phyloP scores from a whole-genome alignment of 1,140 invertebrate genomes.

The Drosophila watanabei region DNA sequence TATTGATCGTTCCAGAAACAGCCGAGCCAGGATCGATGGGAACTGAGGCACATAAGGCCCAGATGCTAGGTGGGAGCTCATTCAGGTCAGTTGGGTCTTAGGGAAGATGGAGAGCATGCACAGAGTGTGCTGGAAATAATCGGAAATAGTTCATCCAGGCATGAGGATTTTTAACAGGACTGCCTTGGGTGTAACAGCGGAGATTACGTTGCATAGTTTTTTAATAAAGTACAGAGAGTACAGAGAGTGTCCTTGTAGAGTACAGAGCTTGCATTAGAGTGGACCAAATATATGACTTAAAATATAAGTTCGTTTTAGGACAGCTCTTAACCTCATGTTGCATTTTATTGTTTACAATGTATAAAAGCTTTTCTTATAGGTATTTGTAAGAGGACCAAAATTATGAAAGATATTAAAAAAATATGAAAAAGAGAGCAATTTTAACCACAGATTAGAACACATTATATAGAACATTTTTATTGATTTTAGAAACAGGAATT shows the following conservation, averaged over 20 bases:
- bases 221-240: neutral
- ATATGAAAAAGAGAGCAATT: too few relatives aligned
- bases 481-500: neutral
- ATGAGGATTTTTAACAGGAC: neutral
- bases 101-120: neutral
- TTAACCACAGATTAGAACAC: too few relatives aligned
- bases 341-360: neutral
- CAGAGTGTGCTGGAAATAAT: neutral
- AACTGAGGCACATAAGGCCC: neutral
- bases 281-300: neutral
- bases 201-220: neutral
- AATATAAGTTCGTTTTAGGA: neutral
- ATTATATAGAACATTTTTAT: too few relatives aligned
- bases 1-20: neutral
- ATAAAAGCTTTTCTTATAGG: neutral
- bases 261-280: too few relatives aligned
- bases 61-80: neutral
- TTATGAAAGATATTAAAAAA: neutral
- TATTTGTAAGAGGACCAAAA: neutral
- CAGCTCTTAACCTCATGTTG: neutral
- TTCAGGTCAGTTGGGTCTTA: constrained; percentile 15
- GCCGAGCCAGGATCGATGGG: neutral
- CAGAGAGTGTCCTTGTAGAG: too few relatives aligned
- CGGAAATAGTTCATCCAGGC: neutral
- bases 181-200: neutral